A percentile compares a stretch with the other conserved stretches of the same genome.
phyloP scores from a whole-genome alignment of 1,140 invertebrate species.

The Cydia fagiglandana region DNA sequence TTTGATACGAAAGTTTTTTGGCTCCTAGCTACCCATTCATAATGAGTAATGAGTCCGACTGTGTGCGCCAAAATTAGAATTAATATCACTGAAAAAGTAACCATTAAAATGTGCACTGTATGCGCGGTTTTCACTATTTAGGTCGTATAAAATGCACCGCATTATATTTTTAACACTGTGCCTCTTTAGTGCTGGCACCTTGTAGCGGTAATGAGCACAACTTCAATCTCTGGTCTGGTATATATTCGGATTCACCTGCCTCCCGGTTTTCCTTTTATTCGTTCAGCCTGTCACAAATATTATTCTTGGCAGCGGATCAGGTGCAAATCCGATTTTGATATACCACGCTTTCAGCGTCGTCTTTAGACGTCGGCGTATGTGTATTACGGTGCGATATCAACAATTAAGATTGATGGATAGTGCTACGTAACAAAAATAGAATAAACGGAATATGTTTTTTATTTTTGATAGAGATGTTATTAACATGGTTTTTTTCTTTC shows the following conservation, averaged over 20 bases:
- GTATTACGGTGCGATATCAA: neutral
- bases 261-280: slow-evolving; percentile 28
- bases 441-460: neutral
- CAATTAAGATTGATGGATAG: slow-evolving; percentile 9
- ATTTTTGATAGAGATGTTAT: too few relatives aligned
- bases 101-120: neutral
- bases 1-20: neutral
- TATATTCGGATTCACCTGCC: slow-evolving; percentile 25
- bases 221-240: slow-evolving; percentile 14
- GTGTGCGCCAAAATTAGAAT: neutral
- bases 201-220: slow-evolving; percentile 21
- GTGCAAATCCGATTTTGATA: slow-evolving; percentile 29
- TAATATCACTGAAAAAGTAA: neutral
- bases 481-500: too few relatives aligned
- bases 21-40: neutral
- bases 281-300: slow-evolving; percentile 30
- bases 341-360: slow-evolving; percentile 18
- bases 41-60: slow-evolving; percentile 2
- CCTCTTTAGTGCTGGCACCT: slow-evolving; percentile 1
- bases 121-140: neutral
- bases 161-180: neutral
- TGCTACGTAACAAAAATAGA: neutral
- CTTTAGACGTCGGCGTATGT: slow-evolving; percentile 9
- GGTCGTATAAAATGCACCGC: neutral
- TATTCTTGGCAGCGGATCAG: slow-evolving; percentile 30